phyloP scores from a whole-genome alignment of 2,888 invertebrate species.

The Luffia ferchaultella region DNA sequence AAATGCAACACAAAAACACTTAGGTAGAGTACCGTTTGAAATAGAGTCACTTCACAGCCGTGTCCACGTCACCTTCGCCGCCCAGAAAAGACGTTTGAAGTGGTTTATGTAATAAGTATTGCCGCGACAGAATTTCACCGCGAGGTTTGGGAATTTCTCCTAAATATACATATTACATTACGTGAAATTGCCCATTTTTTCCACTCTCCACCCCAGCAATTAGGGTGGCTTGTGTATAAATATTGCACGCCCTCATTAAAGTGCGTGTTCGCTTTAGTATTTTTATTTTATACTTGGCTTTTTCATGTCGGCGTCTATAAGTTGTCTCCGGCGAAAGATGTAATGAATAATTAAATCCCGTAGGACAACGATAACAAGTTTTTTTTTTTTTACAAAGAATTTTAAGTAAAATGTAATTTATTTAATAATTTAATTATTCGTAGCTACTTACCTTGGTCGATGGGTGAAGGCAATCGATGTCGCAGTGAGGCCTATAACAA shows the following conservation, averaged over 20 bases:
- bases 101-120: slow-evolving; percentile 54
- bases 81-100: slow-evolving; percentile 52
- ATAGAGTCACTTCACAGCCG: slow-evolving; percentile 34
- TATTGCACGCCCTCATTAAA: slow-evolving; percentile 64
- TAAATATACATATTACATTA: slow-evolving; percentile 67
- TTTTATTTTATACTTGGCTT: slow-evolving; percentile 53
- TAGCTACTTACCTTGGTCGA: slow-evolving; percentile 45
- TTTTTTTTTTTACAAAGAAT: too few relatives aligned
- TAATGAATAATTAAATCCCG: slow-evolving; percentile 61
- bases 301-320: slow-evolving; percentile 40
- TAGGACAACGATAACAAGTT: slow-evolving; percentile 39
- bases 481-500: slow-evolving; percentile 56
- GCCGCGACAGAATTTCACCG: slow-evolving; percentile 55
- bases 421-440: background rate
- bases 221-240: slow-evolving; percentile 65
- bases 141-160: slow-evolving; percentile 49
- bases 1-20: background rate
- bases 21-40: background rate
- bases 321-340: slow-evolving; percentile 35
- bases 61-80: slow-evolving; percentile 20
- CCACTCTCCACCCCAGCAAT: slow-evolving; percentile 67
- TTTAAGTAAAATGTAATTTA: too few relatives aligned
- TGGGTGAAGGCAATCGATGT: slow-evolving; percentile 48
- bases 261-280: slow-evolving; percentile 57
- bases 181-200: slow-evolving; percentile 68